Conservation (phyloP, 2,797 vertebrate species). For the Alosa sapidissima region DNA sequence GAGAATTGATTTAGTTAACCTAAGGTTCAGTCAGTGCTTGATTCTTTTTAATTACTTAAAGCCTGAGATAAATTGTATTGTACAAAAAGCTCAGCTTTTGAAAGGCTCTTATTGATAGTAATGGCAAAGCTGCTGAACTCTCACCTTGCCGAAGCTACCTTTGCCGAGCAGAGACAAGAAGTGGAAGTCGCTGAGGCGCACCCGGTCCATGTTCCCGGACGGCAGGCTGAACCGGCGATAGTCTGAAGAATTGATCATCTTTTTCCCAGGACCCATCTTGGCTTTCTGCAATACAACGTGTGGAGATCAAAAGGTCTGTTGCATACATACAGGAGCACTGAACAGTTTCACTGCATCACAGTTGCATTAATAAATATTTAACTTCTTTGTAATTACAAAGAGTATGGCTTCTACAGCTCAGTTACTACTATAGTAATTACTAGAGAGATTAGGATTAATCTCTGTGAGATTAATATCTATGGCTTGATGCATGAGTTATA, state of each 20-base stretch:
- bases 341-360: neutral
- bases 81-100: neutral
- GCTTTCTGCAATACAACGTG: slow-evolving; percentile 84
- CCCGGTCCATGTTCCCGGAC: slow-evolving; percentile 87
- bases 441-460: neutral
- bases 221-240: slow-evolving; percentile 83
- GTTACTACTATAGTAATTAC: neutral
- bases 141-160: slow-evolving; percentile 97
- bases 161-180: slow-evolving; percentile 97
- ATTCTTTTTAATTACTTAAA: neutral
- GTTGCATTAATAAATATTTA: neutral
- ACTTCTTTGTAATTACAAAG: neutral
- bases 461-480: neutral
- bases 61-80: neutral
- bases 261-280: slow-evolving; percentile 92
- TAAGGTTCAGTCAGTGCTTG: neutral
- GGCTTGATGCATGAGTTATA: neutral
- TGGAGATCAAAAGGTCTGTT: neutral
- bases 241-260: slow-evolving; percentile 87
- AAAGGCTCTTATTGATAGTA: neutral
- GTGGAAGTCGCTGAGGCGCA: slow-evolving; percentile 92
- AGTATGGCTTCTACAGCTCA: neutral
- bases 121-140: slow-evolving; percentile 33
- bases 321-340: neutral
- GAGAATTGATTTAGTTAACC: neutral